Percentiles rank a stretch among this genome's conserved stretches.
phyloP scores from a whole-genome alignment of 2,113 vertebrate species.

The human (Homo sapiens) region GRCh38 chr3:192490001-192490500 shows the following conservation, averaged over 20 bases:
- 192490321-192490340: background rate
- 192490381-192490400: background rate
- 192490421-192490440: too few relatives aligned
- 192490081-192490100: background rate
- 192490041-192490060: constrained; percentile 10
- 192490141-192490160: background rate
- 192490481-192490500: background rate
- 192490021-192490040: background rate
- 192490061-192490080: background rate
- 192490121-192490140: background rate
- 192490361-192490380: background rate
- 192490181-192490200: background rate
- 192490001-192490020: background rate
- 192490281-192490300: too few relatives aligned
- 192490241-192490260: background rate
- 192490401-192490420: background rate
- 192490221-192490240: background rate
- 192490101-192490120: background rate
- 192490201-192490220: background rate
- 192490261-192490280: background rate
- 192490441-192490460: too few relatives aligned
- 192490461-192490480: background rate
- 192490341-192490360: background rate
- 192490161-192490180: background rate
- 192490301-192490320: too few relatives aligned